Evolutionary conservation across 37 sponge, comb jelly and placozoan genomes (phyloP).

Genomic region (Beroe forskalii): DNA sequence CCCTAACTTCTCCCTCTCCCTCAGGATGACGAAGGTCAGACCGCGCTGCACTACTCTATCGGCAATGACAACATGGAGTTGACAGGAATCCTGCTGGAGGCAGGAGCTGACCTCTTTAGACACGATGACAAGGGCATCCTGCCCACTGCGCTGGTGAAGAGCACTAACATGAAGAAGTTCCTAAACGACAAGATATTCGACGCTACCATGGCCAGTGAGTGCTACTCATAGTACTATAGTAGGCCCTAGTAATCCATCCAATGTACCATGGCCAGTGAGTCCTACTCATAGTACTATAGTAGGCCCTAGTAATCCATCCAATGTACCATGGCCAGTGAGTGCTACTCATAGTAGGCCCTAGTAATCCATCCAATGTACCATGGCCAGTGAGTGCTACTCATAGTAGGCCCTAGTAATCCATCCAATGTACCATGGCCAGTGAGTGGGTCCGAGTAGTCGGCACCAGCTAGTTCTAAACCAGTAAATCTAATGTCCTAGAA

Average conservation of each 20-base stretch:
- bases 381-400: conserved; percentile 16
- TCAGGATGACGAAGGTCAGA: conserved; percentile 62
- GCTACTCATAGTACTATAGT: neutral
- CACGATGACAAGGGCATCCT: conserved; percentile 28
- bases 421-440: too few relatives aligned
- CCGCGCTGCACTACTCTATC: conserved; percentile 40
- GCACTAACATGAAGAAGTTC: conserved; percentile 5
- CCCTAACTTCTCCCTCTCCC: too few relatives aligned
- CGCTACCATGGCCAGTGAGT: conserved; percentile 6
- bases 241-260: too few relatives aligned
- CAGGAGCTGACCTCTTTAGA: conserved; percentile 26
- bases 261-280: conserved; percentile 23
- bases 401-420: too few relatives aligned
- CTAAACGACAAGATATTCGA: conserved; percentile 35
- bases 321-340: conserved; percentile 23
- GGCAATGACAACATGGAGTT: conserved; percentile 26
- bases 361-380: too few relatives aligned
- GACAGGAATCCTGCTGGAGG: neutral
- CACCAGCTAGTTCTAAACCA: too few relatives aligned
- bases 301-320: too few relatives aligned
- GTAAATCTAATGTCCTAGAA: too few relatives aligned
- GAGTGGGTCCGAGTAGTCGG: too few relatives aligned
- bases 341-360: neutral
- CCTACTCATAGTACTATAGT: neutral
- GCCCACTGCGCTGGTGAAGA: conserved; percentile 21